A percentile compares a stretch with the other conserved stretches of the same genome.
phyloP scores from a whole-genome alignment of 2,113 vertebrate species.

The Narcine bancroftii region DNA sequence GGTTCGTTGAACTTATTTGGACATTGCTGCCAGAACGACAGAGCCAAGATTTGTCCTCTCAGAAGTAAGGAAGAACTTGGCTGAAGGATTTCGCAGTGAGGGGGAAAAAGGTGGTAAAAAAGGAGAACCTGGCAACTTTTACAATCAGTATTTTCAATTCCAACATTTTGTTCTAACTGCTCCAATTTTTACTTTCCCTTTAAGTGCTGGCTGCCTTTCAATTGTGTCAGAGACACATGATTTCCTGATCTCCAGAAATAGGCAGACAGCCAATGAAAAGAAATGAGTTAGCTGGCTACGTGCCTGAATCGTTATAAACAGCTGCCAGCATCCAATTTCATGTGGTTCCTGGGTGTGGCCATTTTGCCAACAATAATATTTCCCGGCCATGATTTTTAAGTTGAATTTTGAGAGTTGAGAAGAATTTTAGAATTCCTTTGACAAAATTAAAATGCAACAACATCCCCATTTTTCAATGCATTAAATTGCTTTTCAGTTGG shows the following conservation, averaged over 20 bases:
- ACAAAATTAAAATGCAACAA: not conserved
- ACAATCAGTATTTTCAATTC: not conserved
- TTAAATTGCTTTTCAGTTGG: not conserved
- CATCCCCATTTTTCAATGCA: not conserved
- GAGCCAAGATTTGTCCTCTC: not conserved
- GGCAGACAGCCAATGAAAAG: not conserved
- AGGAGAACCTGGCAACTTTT: not conserved
- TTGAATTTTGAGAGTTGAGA: not conserved
- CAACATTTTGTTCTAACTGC: not conserved
- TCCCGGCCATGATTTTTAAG: not conserved
- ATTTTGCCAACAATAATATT: not conserved
- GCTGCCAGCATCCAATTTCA: slow-evolving; percentile 23
- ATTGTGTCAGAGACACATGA: not conserved
- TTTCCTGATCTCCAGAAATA: not conserved
- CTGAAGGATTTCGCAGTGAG: not conserved
- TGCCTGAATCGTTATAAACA: not conserved
- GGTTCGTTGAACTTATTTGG: not conserved
- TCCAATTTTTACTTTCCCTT: not conserved
- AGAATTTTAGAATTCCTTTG: not conserved
- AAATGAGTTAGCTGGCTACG: not conserved
- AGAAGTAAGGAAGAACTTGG: not conserved
- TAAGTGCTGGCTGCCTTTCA: not conserved
- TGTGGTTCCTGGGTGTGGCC: not conserved
- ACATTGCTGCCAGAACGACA: not conserved
- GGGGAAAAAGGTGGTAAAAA: too few species aligned